These are phyloP conservation scores for Hoplostethus atlanticus DNA, from an alignment of 2,797 vertebrate species.

Conservation along the genomic window DNA sequence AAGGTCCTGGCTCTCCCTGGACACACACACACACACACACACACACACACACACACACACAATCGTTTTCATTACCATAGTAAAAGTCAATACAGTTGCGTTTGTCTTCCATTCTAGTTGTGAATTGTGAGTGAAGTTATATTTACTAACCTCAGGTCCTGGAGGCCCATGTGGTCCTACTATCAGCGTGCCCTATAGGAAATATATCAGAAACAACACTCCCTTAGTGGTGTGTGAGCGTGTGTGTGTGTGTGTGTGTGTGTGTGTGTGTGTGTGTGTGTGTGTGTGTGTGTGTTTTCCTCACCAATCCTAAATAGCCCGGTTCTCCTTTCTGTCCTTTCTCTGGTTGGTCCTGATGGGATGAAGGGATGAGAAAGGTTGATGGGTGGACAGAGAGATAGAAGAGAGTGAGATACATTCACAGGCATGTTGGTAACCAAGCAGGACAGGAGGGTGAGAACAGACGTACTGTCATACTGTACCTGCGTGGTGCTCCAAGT, in stretches of 20 bases:
- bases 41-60: conserved; percentile 16
- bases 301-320: conserved; percentile 82
- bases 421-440: background rate
- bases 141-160: conserved; percentile 74
- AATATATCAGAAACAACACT: conserved; percentile 11
- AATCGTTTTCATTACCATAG: background rate
- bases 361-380: background rate
- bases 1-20: conserved; percentile 83
- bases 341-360: conserved; percentile 70
- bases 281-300: conserved; percentile 46
- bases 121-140: no score
- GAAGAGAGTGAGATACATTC: background rate
- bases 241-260: conserved; percentile 9
- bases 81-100: background rate
- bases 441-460: background rate
- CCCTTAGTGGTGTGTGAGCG: conserved; percentile 15
- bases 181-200: conserved; percentile 78
- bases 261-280: conserved; percentile 13
- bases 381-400: background rate
- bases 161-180: conserved; percentile 78
- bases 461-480: background rate
- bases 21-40: conserved; percentile 10
- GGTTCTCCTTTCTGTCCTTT: conserved; percentile 91
- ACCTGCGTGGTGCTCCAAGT: conserved; percentile 68
- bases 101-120: background rate